phyloP scores from a whole-genome alignment of 2,113 vertebrate genomes.

The Seriola dumerili region DNA sequence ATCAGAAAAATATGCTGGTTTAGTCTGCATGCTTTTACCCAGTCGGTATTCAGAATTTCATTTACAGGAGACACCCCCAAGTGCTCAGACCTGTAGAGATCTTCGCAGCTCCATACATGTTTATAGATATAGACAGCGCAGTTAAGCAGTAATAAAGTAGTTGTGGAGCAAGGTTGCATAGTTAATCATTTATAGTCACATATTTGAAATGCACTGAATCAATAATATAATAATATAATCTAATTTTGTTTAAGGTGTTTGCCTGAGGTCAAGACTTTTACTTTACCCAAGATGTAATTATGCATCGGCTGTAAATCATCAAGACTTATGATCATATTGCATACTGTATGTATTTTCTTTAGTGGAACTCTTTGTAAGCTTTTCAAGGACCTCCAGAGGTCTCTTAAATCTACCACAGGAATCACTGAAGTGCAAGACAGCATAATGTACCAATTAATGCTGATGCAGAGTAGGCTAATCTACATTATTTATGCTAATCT shows the following conservation, averaged over 20 bases:
- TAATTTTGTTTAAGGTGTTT: neutral
- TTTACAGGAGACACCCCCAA: neutral
- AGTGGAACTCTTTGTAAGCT: conserved; percentile 11
- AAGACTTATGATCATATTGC: neutral
- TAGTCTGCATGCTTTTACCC: neutral
- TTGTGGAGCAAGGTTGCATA: neutral
- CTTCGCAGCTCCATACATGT: neutral
- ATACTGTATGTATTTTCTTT: neutral
- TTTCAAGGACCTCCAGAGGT: conserved; percentile 50
- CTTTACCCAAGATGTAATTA: neutral
- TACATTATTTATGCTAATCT: conserved; percentile 70
- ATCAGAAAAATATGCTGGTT: conserved; percentile 14
- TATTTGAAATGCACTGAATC: neutral
- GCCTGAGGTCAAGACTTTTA: neutral
- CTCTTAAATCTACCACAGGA: conserved; percentile 24
- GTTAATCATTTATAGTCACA: neutral
- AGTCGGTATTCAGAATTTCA: neutral
- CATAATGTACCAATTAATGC: conserved; percentile 55
- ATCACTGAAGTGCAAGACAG: conserved; percentile 48
- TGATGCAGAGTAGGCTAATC: conserved; percentile 53
- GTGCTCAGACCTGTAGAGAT: neutral
- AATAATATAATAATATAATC: neutral
- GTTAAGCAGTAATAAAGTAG: neutral
- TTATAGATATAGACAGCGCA: neutral
- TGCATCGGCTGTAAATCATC: neutral